Base-by-base conservation (phyloP, 2,797 vertebrate genomes). In the Aldrovandia affinis region DNA sequence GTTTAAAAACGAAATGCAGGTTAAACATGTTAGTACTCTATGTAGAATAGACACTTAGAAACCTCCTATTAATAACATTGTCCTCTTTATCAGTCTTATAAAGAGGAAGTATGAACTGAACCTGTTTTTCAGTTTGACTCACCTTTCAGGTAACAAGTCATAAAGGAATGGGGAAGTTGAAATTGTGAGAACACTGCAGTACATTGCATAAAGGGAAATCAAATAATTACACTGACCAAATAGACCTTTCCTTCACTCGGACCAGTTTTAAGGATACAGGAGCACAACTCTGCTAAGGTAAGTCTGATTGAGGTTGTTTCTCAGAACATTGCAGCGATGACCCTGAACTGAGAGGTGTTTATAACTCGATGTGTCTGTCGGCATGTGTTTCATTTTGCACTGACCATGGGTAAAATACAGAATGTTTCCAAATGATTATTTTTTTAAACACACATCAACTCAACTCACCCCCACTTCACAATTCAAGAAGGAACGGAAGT, bases 151-250 rank as follows among this genome's bases (percentile, higher is more conserved):
- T 89, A 78, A 42, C 80, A 10, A 77, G 52, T 57, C 52, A 83
- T 28, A 70, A 87, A 92, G 84, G 91, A 93, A 95, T 92, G 93
- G 92, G 94, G 95, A 95, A 95, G 91, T 90, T 28, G 22, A 85
- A 84, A 73, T 61, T 30, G 8, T 2, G 20, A 47, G 79, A 63
- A 42, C 81, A 59, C 47, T 9, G 36, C 75, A 44, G 75, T 10
- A 18, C 28, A 55, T 36, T 80, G 30, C 30, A 14, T 20, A 80
- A 55, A 28, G 28, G 78, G 50, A 80, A 55, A 80, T 36, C 33
- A 57, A 22, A 57, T 28, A 70, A 28, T 18, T 4, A 55, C 52
- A 80, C 30, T 33, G 28, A 55, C 3, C 6, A 20, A 25, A 44
- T 47, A 25, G 8, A 44, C 22, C 25, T 42, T 22, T 44, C n/a